Percentiles rank a stretch among this genome's conserved stretches.
These are phyloP conservation scores for Siniperca chuatsi DNA, from an alignment of 2,113 vertebrate genomes.

Conservation along the genomic window DNA sequence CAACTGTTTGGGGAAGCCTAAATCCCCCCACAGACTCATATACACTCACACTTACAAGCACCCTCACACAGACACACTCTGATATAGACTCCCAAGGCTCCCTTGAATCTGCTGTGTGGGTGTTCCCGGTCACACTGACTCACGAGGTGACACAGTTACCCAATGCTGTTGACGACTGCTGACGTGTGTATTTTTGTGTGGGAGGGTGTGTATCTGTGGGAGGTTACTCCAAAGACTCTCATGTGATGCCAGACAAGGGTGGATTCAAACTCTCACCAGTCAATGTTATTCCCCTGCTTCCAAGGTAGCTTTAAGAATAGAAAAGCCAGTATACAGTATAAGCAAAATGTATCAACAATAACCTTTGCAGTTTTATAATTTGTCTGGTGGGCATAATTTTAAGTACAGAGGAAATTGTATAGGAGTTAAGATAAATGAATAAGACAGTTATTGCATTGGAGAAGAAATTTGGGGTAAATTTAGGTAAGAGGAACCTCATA, in stretches of 20 bases:
- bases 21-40: conserved; percentile 39
- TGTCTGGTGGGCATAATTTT: not conserved
- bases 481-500: too few species aligned
- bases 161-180: conserved; percentile 55
- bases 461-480: not conserved
- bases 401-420: not conserved
- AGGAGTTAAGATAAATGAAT: too few species aligned
- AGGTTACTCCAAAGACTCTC: conserved; percentile 26
- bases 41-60: conserved; percentile 25
- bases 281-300: not conserved
- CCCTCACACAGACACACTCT: conserved; percentile 37
- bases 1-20: conserved; percentile 60
- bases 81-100: conserved; percentile 37
- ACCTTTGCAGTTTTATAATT: not conserved
- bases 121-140: conserved; percentile 69
- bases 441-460: too few species aligned
- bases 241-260: conserved; percentile 22
- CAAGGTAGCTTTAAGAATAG: not conserved
- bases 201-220: conserved; percentile 37
- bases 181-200: conserved; percentile 48
- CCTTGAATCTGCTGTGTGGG: conserved; percentile 61
- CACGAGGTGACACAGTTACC: conserved; percentile 59
- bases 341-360: not conserved
- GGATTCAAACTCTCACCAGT: not conserved
- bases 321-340: not conserved